These are phyloP conservation scores for Eupsittula cactorum DNA, from an alignment of 2,113 vertebrate genomes.

Conservation along the genomic window DNA sequence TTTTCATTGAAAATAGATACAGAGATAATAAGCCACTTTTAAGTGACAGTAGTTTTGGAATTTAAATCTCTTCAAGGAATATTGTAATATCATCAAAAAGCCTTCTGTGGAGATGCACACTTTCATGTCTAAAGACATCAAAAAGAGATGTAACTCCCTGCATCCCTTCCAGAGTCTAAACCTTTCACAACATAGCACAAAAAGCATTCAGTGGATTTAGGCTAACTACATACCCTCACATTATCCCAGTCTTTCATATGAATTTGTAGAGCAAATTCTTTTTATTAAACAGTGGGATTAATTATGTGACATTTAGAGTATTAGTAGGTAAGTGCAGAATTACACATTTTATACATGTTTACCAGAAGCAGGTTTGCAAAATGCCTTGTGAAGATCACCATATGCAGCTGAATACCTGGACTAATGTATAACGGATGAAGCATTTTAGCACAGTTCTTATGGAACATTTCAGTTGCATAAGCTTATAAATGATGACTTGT, in stretches of 20 bases:
- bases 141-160: not conserved
- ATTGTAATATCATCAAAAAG: not conserved
- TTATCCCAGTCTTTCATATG: not conserved
- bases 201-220: not conserved
- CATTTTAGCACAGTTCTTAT: not conserved
- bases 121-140: not conserved
- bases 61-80: conserved; percentile 17
- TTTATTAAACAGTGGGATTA: not conserved
- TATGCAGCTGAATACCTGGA: not conserved
- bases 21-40: not conserved
- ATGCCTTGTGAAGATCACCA: not conserved
- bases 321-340: not conserved
- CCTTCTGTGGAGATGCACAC: not conserved
- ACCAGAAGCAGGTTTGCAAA: not conserved
- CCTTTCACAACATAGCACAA: not conserved
- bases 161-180: not conserved
- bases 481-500: not conserved
- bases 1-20: not conserved
- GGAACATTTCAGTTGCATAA: not conserved
- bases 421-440: not conserved
- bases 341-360: not conserved
- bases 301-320: not conserved
- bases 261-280: not conserved
- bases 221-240: not conserved
- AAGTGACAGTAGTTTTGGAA: not conserved